Conservation (phyloP, 2,888 invertebrate species). For the Molorchus minor region DNA sequence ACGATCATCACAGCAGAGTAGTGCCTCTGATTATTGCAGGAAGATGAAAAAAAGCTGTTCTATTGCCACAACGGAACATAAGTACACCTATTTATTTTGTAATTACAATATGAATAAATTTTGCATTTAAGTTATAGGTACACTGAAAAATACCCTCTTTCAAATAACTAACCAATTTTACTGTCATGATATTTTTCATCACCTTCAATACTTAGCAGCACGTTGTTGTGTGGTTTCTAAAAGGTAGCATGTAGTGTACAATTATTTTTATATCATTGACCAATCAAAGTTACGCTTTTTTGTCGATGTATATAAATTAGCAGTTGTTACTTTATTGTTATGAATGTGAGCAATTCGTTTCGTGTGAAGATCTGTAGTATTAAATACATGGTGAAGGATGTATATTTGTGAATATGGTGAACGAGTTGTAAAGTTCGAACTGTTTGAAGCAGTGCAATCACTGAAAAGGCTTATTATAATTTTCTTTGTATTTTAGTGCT, state of each 20-base stretch:
- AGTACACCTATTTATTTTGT: too few relatives aligned
- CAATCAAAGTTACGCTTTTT: slow-evolving; percentile 63
- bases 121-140: too few relatives aligned
- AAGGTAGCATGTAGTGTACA: slow-evolving; percentile 54
- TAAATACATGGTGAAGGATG: slow-evolving; percentile 62
- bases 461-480: slow-evolving; percentile 17
- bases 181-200: slow-evolving; percentile 4
- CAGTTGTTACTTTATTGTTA: slow-evolving; percentile 63
- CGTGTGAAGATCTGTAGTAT: slow-evolving; percentile 59
- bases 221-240: slow-evolving; percentile 45
- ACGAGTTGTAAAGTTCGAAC: slow-evolving; percentile 48
- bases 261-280: slow-evolving; percentile 65
- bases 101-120: too few relatives aligned
- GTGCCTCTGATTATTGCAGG: not conserved
- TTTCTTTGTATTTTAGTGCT: slow-evolving; percentile 26
- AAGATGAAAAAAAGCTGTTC: slow-evolving; percentile 7
- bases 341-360: slow-evolving; percentile 53
- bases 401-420: slow-evolving; percentile 63
- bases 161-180: too few relatives aligned
- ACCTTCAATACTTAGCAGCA: slow-evolving; percentile 4
- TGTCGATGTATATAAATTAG: slow-evolving; percentile 64
- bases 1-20: slow-evolving; percentile 12
- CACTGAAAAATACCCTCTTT: too few relatives aligned
- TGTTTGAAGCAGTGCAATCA: slow-evolving; percentile 46
- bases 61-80: too few relatives aligned